Base-by-base conservation (phyloP, 2,113 vertebrate species). In the Oreotragus oreotragus region DNA sequence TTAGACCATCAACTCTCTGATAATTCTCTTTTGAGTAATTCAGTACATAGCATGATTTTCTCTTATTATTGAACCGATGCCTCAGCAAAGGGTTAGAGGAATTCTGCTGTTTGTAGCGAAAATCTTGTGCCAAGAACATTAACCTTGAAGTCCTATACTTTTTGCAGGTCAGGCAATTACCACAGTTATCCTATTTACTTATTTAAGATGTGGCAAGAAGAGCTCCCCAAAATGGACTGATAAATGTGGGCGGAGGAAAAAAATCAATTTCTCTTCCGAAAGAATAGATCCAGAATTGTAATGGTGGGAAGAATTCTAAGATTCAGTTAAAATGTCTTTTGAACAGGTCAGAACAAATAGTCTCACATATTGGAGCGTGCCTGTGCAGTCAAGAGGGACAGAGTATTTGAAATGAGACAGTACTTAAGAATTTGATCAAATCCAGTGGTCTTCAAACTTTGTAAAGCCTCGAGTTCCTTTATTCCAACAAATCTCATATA, bases 81-180 rank as follows among this genome's bases (percentile, higher is more conserved):
- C 92, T 98, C 95, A 97, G 96, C 97, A 95, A 83, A 97, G 94
- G 93, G 62, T 81, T 94, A 92, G 92, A 95, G 45, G 94, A 96
- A 96, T 98, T 98, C 85, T 98, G 97, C 92, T 98, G 97, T 95
- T 98, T 60, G 57, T 94, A 94, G 96, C 7, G 4, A 97, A 98
- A 98, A 97, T 95, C 86, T 88, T 96, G 86, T 89, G 85, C 96
- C 62, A 94, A 94, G 93, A 96, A 33, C 81, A 86, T 96, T 96
- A 96, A 96, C 94, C 91, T 97, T 97, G 88, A 97, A 62, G 93
- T 89, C 87, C 96, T 94, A 47, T 73, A 92, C 85, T 94, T 83
- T 95, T 95, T 93, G 30, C 51, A 95, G 98, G 97, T 94, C 95
- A 96, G 96, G 51, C 92, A 87, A 95, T 97, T 97, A 96, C 96